Evolutionary conservation across 1,140 invertebrate species (phyloP), one percentile per base, ranked within the genome.

Genomic region (Diorhabda carinulata): DNA sequence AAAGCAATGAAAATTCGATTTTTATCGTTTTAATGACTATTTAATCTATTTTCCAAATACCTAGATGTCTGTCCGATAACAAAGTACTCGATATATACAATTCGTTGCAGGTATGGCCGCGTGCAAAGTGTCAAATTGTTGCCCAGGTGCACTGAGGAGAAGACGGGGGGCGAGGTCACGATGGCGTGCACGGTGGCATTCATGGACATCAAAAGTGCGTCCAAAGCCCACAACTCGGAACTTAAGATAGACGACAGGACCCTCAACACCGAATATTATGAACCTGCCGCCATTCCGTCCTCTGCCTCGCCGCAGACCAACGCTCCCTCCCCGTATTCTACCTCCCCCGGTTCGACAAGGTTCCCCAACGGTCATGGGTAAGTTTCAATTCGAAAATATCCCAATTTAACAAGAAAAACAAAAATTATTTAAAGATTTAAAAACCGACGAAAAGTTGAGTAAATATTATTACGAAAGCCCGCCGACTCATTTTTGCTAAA

Each of bases 181-280:
- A 86, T 90, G 82, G 86, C 87, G 82, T 94, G 94, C 80, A 95
- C 94, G 78, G 93, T 97, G 81, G 93, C 94, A 79, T 97, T 97
- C 87, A 96, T 96, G 88, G 95, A 97, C 87, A 97, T 97, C 85
- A 95, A 94, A 84, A 96, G 94, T 77, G 95, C 95, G 77, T 89
- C 93, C 76, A 97, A 96, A 85, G 95, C 95, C 64, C 92, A 96
- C 82, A 91, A 91, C 82, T 89, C 89, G 74, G 94, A 96, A 80
- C 93, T 96, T 82, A 92, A 91, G 76, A 83, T 97, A 82, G 93
- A 95, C 81, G 91, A 95, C 76, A 85, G 91, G 78, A 87, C 89
- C 72, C 87, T 96, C 81, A 92, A 91, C 80, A 96, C 94, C 72
- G 92, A 95, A 80, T 97, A 97, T 85, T 95, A 96, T 86, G 94